phyloP scores from a whole-genome alignment of 2,888 invertebrate genomes.

The Drymonia ruficornis region DNA sequence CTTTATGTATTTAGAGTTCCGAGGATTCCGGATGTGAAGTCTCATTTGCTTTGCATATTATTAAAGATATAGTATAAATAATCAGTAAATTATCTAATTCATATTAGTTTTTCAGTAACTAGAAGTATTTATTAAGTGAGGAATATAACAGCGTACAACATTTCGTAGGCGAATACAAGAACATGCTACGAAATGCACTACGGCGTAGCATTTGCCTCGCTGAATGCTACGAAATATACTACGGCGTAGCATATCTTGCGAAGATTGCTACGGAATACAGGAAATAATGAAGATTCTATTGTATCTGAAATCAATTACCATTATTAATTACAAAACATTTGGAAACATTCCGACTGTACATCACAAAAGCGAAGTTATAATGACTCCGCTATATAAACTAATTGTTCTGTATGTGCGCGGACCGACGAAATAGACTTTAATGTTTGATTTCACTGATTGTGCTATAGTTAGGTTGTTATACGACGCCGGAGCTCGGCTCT shows the following conservation, averaged over 20 bases:
- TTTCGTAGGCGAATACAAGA: too few species aligned
- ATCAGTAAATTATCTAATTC: too few species aligned
- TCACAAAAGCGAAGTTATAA: conserved; percentile 59
- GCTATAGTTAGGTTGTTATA: conserved; percentile 37
- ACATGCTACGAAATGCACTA: conserved; percentile 28
- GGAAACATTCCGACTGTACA: conserved; percentile 35
- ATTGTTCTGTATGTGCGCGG: conserved; percentile 51
- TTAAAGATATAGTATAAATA: too few species aligned
- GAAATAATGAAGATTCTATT: too few species aligned
- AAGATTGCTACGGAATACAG: too few species aligned
- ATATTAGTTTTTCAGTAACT: too few species aligned
- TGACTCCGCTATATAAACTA: conserved; percentile 61
- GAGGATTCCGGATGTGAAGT: conserved; percentile 2
- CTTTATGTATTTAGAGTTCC: background rate
- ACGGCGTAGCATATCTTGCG: too few species aligned
- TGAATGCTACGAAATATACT: conserved; percentile 23
- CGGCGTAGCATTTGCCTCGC: conserved; percentile 27
- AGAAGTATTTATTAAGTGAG: too few species aligned
- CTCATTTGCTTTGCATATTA: background rate
- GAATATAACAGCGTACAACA: too few species aligned
- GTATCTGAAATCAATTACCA: background rate
- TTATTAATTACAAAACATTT: conserved; percentile 1
- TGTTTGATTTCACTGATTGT: conserved; percentile 64
- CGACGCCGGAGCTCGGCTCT: conserved; percentile 21
- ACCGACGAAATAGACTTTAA: conserved; percentile 55